Evolutionary conservation across 2,113 vertebrate species (phyloP).

Genomic region (Rhinopomastus cyanomelas): DNA sequence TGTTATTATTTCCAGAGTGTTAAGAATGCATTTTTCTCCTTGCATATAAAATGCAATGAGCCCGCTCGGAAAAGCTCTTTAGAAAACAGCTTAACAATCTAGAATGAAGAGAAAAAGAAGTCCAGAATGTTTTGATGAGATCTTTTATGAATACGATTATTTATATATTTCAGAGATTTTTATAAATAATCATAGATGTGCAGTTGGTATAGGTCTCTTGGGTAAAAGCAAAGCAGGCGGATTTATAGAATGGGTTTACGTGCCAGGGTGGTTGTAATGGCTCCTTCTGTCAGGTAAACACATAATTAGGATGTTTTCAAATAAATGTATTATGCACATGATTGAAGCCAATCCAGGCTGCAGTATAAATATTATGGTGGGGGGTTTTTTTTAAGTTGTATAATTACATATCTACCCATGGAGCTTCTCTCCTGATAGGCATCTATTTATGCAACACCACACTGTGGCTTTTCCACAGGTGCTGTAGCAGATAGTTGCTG

Average conservation of each 20-base stretch:
- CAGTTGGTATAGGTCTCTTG: constrained; percentile 46
- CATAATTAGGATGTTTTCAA: constrained; percentile 72
- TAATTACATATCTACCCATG: constrained; percentile 65
- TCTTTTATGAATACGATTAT: constrained; percentile 15
- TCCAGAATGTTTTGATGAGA: constrained; percentile 18
- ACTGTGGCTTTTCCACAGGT: constrained; percentile 54
- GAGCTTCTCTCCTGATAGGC: constrained; percentile 55
- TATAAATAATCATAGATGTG: constrained; percentile 43
- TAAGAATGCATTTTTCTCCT: constrained; percentile 27
- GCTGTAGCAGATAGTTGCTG: constrained; percentile 44
- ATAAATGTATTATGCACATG: constrained; percentile 70
- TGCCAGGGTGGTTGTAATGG: constrained; percentile 60
- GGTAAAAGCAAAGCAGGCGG: constrained; percentile 53
- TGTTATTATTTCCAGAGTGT: constrained; percentile 56
- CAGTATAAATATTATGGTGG: constrained; percentile 53
- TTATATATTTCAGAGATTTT: constrained; percentile 36
- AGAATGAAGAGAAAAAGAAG: not conserved
- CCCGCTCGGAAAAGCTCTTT: not conserved
- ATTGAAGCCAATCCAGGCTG: constrained; percentile 64
- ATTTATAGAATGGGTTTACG: constrained; percentile 45
- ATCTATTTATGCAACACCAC: constrained; percentile 62
- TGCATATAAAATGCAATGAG: constrained; percentile 11
- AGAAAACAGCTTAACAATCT: not conserved
- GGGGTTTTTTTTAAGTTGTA: not conserved
- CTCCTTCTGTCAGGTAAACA: constrained; percentile 70